Percentiles rank a stretch among this genome's conserved stretches.
Evolutionary conservation across 2,113 vertebrate genomes (phyloP).

Genomic region (Mirounga angustirostris): DNA sequence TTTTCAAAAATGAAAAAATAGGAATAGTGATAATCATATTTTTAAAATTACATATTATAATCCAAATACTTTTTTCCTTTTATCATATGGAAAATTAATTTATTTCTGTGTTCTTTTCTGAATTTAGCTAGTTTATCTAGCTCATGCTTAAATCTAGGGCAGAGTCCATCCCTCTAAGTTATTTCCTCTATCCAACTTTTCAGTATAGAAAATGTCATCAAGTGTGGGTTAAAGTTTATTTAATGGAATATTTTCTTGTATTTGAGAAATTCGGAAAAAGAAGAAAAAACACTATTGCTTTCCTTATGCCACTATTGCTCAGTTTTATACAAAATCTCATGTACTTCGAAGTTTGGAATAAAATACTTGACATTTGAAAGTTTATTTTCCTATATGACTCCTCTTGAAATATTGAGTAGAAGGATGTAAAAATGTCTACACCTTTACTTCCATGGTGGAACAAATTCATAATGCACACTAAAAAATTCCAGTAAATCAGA

Average conservation of each 20-base stretch:
- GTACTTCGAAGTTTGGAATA: conserved; percentile 20
- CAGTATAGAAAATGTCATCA: neutral
- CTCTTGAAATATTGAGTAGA: conserved; percentile 40
- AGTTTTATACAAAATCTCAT: neutral
- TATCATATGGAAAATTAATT: neutral
- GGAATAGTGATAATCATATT: neutral
- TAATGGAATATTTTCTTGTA: neutral
- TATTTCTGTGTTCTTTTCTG: neutral
- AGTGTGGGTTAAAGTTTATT: conserved; percentile 20
- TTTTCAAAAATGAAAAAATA: conserved; percentile 34
- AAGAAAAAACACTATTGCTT: neutral
- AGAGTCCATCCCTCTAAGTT: neutral
- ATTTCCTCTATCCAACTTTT: neutral
- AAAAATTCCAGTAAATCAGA: conserved; percentile 40
- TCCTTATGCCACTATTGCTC: neutral
- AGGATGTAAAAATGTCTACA: neutral
- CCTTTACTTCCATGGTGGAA: conserved; percentile 16
- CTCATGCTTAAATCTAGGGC: conserved; percentile 27
- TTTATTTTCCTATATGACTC: conserved; percentile 14
- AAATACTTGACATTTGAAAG: neutral
- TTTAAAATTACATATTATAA: neutral
- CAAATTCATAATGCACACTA: conserved; percentile 23
- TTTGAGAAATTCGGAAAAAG: neutral
- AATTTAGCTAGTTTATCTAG: neutral
- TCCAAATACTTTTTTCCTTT: neutral